Evolutionary conservation across 2,113 vertebrate genomes (phyloP).

Genomic region (Oostethus manadensis): DNA sequence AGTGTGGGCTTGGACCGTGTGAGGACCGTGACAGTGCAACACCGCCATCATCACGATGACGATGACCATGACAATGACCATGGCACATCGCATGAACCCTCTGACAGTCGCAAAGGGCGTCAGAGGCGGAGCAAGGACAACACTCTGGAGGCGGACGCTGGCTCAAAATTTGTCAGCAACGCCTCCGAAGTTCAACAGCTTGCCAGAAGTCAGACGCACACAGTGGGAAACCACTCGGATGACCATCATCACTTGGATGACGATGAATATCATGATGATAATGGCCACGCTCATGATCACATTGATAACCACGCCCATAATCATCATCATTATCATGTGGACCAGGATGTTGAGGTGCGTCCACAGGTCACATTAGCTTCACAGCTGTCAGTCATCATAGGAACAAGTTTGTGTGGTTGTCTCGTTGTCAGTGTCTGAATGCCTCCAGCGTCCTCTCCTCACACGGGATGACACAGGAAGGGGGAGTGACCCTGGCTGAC

Average conservation of each 20-base stretch:
- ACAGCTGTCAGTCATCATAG: too few species aligned
- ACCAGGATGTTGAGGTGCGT: slow-evolving; percentile 43
- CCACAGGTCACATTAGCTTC: too few species aligned
- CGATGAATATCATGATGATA: neutral
- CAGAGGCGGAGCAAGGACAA: slow-evolving; percentile 32
- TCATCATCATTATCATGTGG: neutral
- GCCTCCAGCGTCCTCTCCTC: slow-evolving; percentile 79
- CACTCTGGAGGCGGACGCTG: slow-evolving; percentile 31
- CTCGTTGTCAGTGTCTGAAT: slow-evolving; percentile 79
- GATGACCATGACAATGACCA: slow-evolving; percentile 8
- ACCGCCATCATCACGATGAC: slow-evolving; percentile 32
- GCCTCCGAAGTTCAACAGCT: slow-evolving; percentile 9
- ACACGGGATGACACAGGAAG: slow-evolving; percentile 82
- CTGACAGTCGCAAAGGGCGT: slow-evolving; percentile 3
- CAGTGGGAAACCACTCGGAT: neutral
- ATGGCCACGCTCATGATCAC: neutral
- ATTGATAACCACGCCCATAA: neutral
- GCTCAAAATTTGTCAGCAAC: slow-evolving; percentile 48
- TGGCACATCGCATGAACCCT: neutral
- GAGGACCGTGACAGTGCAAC: slow-evolving; percentile 72
- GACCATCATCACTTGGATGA: neutral
- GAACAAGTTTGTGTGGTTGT: neutral
- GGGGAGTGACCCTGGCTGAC: slow-evolving; percentile 71
- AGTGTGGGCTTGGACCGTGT: slow-evolving; percentile 82
- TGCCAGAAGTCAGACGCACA: slow-evolving; percentile 9